Evolutionary conservation across 2,797 vertebrate genomes (phyloP).

Genomic region (Tapera naevia): DNA sequence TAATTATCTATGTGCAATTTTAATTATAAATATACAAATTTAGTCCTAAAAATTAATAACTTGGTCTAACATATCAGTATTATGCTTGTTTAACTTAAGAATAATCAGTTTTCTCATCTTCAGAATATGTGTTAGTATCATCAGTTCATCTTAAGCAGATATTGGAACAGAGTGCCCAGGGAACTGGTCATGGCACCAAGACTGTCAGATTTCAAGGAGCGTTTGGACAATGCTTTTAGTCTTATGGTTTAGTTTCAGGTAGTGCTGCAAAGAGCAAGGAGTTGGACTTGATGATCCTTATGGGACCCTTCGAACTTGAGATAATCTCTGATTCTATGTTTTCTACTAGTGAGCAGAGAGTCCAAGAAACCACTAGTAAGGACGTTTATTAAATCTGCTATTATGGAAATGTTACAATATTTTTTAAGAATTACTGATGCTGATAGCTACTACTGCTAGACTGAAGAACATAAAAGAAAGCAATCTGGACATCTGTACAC

Average conservation of each 20-base stretch:
- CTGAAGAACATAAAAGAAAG: neutral
- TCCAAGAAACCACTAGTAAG: neutral
- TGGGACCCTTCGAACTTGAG: neutral
- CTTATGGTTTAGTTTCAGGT: neutral
- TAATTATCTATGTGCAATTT: neutral
- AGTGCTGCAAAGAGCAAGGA: neutral
- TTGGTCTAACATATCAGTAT: neutral
- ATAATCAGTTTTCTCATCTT: neutral
- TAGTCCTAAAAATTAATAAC: neutral
- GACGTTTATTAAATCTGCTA: neutral
- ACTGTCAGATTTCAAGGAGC: neutral
- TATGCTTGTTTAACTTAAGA: neutral
- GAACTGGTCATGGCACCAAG: neutral
- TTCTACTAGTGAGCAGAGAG: neutral
- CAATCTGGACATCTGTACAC: neutral
- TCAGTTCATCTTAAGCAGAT: neutral
- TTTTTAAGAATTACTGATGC: neutral
- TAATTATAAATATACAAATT: neutral
- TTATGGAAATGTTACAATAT: neutral
- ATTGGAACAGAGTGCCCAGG: neutral
- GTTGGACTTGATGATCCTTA: neutral
- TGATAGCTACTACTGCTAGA: neutral
- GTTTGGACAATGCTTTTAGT: neutral
- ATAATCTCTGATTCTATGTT: neutral
- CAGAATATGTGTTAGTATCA: neutral